phyloP scores from a whole-genome alignment of 2,797 vertebrate genomes.

The Lithobates pipiens region DNA sequence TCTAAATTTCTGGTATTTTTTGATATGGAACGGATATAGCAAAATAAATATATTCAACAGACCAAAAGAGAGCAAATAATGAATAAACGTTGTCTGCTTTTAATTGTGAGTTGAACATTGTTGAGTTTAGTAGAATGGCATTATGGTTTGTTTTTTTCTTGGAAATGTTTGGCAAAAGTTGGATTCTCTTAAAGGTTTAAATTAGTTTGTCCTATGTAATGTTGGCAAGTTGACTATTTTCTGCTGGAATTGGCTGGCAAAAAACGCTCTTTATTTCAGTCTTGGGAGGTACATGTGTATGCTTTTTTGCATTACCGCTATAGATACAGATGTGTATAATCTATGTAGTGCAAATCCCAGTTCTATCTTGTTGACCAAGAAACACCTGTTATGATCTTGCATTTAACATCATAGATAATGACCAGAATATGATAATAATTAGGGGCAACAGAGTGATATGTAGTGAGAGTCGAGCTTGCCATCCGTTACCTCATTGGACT shows the following conservation, averaged over 20 bases:
- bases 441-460: neutral
- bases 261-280: neutral
- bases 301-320: neutral
- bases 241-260: neutral
- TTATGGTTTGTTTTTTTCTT: too few species aligned
- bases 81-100: too few species aligned
- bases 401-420: neutral
- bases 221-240: neutral
- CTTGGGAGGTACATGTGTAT: neutral
- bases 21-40: too few species aligned
- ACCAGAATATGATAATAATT: neutral
- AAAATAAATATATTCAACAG: too few species aligned
- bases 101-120: too few species aligned
- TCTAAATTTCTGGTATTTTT: too few species aligned
- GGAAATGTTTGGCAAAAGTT: too few species aligned
- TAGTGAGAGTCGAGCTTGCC: neutral
- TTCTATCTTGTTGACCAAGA: neutral
- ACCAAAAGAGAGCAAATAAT: too few species aligned
- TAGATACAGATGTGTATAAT: neutral
- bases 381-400: neutral
- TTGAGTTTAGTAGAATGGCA: too few species aligned
- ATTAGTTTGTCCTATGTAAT: too few species aligned
- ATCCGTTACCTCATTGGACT: neutral
- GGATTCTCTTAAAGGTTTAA: too few species aligned
- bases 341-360: neutral